Conservation (phyloP, 2,888 invertebrate species). For the Pogonocherus hispidulus region DNA sequence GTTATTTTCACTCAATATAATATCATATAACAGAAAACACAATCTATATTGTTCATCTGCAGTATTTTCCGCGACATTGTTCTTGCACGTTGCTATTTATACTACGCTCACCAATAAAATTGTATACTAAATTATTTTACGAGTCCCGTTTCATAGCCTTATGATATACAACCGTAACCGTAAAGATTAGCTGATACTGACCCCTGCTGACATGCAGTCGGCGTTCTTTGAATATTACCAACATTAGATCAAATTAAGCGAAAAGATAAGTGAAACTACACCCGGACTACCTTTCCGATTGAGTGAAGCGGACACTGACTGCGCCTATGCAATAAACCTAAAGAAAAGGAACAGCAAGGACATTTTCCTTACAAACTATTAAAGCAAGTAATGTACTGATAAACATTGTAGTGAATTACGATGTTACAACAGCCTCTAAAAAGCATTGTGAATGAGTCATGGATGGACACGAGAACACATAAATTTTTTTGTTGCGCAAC, state of each 20-base stretch:
- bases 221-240: not conserved
- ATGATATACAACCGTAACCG: not conserved
- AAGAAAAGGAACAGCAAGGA: not conserved
- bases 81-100: no score
- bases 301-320: not conserved
- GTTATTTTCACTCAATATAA: no score
- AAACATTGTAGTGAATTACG: no score
- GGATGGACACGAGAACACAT: no score
- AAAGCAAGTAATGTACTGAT: no score
- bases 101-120: not conserved
- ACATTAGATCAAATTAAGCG: slow-evolving; percentile 18
- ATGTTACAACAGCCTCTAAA: no score
- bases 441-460: no score
- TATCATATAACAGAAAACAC: no score
- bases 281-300: slow-evolving; percentile 4
- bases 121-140: not conserved
- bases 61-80: no score
- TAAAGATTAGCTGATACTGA: not conserved
- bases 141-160: not conserved
- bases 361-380: no score
- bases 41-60: no score
- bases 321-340: not conserved
- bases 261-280: slow-evolving; percentile 15
- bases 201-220: not conserved
- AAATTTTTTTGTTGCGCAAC: no score